Percentiles rank a stretch among this genome's conserved stretches.
These are phyloP conservation scores for Anseranas semipalmata DNA, from an alignment of 2,113 vertebrate genomes.

Conservation along the genomic window DNA sequence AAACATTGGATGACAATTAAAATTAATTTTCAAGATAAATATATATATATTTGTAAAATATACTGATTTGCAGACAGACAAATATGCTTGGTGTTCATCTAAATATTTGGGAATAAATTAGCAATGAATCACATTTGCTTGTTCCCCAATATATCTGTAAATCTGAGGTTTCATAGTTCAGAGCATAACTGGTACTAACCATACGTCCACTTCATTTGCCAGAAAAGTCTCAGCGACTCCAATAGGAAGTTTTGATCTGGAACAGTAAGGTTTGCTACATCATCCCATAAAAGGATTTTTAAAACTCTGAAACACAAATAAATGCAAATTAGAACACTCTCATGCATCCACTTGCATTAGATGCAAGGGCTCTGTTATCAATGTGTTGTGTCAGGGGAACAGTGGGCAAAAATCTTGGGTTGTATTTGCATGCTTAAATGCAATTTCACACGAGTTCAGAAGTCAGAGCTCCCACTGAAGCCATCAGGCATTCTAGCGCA, in stretches of 20 bases:
- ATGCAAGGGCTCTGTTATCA: not conserved
- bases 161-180: not conserved
- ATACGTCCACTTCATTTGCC: not conserved
- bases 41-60: not conserved
- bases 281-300: not conserved
- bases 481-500: not conserved
- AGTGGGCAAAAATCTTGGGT: not conserved
- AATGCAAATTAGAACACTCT: not conserved
- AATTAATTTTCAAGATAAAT: not conserved
- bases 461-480: not conserved
- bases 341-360: not conserved
- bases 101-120: not conserved
- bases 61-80: not conserved
- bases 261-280: not conserved
- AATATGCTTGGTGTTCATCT: not conserved
- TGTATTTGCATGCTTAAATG: not conserved
- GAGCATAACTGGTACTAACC: not conserved
- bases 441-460: not conserved
- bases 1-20: constrained; percentile 11
- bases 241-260: not conserved
- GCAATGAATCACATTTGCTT: not conserved
- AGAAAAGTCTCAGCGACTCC: not conserved
- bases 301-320: not conserved
- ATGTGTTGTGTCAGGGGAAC: not conserved
- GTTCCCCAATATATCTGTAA: not conserved